phyloP scores from a whole-genome alignment of 2,797 vertebrate genomes.

The Sebastes iracundus region DNA sequence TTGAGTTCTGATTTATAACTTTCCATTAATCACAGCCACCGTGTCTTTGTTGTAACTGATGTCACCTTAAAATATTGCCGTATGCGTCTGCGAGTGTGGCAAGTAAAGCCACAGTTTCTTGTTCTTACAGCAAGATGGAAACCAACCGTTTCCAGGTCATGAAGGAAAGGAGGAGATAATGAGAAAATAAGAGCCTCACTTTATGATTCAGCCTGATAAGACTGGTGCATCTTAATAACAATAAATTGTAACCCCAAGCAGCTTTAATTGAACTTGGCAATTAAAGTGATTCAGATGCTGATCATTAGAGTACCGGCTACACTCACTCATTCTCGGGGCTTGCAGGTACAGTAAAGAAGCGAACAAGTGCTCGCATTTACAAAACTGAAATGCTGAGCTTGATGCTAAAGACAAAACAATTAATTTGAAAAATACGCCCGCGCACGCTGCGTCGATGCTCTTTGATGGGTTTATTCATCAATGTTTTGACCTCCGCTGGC shows the following conservation, averaged over 20 bases:
- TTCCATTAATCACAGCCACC: not conserved
- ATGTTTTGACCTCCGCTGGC: slow-evolving; percentile 10
- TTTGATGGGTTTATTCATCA: slow-evolving; percentile 26
- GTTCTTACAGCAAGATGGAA: not conserved
- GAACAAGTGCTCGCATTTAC: not conserved
- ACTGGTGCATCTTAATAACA: slow-evolving; percentile 27
- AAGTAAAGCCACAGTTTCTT: not conserved
- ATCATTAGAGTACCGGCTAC: slow-evolving; percentile 30
- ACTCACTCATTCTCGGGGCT: slow-evolving; percentile 15
- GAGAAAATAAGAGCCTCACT: slow-evolving; percentile 36
- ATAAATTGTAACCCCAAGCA: slow-evolving; percentile 34
- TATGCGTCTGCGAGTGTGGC: not conserved
- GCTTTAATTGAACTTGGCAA: slow-evolving; percentile 50
- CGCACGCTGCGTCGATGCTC: not conserved
- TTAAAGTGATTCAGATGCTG: slow-evolving; percentile 51
- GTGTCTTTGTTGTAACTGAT: not conserved
- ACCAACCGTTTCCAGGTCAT: slow-evolving; percentile 21
- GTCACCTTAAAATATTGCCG: not conserved
- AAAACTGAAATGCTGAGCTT: not conserved
- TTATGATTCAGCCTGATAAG: slow-evolving; percentile 41
- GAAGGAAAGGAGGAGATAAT: slow-evolving; percentile 15
- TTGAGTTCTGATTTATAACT: not conserved
- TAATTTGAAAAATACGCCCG: slow-evolving; percentile 13
- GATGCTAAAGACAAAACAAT: slow-evolving; percentile 44
- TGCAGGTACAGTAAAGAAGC: not conserved